Evolutionary conservation across 2,113 vertebrate genomes (phyloP).

Genomic region (Carollia perspicillata): DNA sequence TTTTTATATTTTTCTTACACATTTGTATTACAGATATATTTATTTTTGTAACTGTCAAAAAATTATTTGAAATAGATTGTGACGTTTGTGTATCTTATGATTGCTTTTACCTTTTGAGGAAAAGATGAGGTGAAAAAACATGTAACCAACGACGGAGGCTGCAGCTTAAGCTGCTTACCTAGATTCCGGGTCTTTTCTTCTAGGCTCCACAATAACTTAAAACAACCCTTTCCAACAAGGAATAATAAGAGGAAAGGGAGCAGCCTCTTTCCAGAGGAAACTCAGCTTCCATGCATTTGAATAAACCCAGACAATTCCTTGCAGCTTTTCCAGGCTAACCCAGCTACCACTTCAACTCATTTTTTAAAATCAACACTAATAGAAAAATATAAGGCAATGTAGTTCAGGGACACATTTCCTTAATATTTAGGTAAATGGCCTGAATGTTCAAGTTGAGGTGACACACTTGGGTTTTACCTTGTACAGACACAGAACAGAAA

Average conservation of each 20-base stretch:
- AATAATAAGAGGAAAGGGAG: neutral
- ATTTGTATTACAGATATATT: too few species aligned
- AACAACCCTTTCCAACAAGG: neutral
- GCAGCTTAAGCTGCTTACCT: neutral
- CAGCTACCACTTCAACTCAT: neutral
- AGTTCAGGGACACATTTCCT: neutral
- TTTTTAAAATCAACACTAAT: neutral
- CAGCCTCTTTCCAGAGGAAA: neutral
- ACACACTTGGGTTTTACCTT: constrained; percentile 59
- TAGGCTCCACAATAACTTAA: neutral
- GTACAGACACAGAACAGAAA: constrained; percentile 56
- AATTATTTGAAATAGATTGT: neutral
- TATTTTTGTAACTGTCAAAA: neutral
- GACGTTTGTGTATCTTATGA: neutral
- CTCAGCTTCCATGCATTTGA: neutral
- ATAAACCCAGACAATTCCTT: neutral
- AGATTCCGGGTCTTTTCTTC: neutral
- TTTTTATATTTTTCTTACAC: too few species aligned
- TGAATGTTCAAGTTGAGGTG: neutral
- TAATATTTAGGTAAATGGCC: neutral
- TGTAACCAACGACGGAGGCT: neutral
- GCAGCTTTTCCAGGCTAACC: neutral
- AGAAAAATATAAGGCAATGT: neutral
- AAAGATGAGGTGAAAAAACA: neutral
- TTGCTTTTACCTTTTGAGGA: neutral